Evolutionary conservation across 2,797 vertebrate species (phyloP).

Genomic region (Merluccius polli): DNA sequence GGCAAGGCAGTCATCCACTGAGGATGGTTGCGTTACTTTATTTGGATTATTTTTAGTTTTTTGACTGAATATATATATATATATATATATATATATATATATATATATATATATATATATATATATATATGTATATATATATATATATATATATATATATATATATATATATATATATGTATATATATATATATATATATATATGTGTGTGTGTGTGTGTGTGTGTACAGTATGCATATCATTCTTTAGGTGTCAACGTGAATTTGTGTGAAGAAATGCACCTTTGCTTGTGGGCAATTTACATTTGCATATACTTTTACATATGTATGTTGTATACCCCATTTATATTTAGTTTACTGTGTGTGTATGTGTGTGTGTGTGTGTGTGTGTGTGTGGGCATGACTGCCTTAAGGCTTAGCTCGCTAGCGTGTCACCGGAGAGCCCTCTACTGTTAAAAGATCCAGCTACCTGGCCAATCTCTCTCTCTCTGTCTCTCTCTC

Average conservation of each 20-base stretch:
- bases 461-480: background rate
- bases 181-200: no score
- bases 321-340: no score
- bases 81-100: no score
- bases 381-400: conserved; percentile 8
- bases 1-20: background rate
- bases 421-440: conserved; percentile 49
- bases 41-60: background rate
- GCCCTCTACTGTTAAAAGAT: conserved; percentile 61
- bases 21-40: background rate
- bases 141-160: no score
- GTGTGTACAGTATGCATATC: background rate
- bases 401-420: background rate
- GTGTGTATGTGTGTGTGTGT: background rate
- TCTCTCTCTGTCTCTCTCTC: background rate
- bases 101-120: no score
- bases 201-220: conserved; percentile 4
- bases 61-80: background rate
- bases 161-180: no score
- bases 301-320: no score
- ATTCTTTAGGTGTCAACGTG: no score
- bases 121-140: no score
- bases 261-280: no score
- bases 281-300: no score
- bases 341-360: background rate